phyloP scores from a whole-genome alignment of 2,888 invertebrate genomes.

The Stratiomys singularior region DNA sequence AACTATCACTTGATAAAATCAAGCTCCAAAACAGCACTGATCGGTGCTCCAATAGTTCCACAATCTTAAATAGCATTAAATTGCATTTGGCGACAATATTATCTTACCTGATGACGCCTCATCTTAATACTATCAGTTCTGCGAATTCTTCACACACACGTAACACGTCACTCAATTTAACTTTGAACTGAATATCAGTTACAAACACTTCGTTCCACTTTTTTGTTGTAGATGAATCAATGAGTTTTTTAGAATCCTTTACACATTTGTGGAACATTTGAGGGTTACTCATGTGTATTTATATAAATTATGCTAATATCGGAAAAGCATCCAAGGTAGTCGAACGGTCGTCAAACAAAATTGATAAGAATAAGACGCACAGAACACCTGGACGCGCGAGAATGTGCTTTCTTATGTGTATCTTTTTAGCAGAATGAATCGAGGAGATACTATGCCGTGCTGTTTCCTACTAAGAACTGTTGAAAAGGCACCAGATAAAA shows the following conservation, averaged over 20 bases:
- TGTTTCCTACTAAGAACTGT: neutral
- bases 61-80: slow-evolving; percentile 42
- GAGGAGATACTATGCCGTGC: neutral
- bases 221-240: neutral
- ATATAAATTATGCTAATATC: neutral
- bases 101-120: slow-evolving; percentile 26
- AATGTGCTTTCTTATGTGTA: neutral
- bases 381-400: neutral
- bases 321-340: neutral
- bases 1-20: slow-evolving; percentile 1
- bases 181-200: neutral
- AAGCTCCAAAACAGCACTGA: neutral
- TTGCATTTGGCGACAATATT: slow-evolving; percentile 34
- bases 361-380: neutral
- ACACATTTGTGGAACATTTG: neutral
- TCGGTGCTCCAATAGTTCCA: slow-evolving; percentile 14
- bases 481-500: neutral
- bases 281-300: too few species aligned
- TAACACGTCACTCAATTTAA: neutral
- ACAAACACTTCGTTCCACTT: neutral
- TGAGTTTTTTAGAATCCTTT: neutral
- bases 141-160: neutral
- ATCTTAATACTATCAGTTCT: neutral
- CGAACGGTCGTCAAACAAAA: neutral
- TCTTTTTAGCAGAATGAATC: neutral